Conservation (phyloP, 2,113 vertebrate species). For the Lonchura striata region DNA sequence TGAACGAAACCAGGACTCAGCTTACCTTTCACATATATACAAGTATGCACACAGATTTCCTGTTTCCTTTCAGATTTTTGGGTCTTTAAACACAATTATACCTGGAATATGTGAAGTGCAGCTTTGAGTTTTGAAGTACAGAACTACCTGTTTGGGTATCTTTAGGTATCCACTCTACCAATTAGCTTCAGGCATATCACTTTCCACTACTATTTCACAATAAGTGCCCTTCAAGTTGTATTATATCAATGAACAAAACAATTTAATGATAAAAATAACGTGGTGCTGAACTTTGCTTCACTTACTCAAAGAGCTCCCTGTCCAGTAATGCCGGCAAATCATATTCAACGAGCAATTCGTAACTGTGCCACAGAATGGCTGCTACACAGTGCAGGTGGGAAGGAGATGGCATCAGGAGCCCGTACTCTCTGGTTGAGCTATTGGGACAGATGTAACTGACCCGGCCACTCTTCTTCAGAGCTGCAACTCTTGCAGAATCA, state of each 20-base stretch:
- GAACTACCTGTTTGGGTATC: background rate
- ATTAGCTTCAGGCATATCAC: background rate
- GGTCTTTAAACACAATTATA: background rate
- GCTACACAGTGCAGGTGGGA: constrained; percentile 97
- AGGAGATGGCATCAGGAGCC: constrained; percentile 96
- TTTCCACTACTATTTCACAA: background rate
- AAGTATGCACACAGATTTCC: background rate
- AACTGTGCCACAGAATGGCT: constrained; percentile 96
- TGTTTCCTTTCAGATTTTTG: background rate
- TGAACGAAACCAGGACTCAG: background rate
- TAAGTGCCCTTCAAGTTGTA: background rate
- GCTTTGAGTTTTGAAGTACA: background rate
- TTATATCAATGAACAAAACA: background rate
- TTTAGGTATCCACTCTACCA: background rate
- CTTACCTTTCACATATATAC: background rate
- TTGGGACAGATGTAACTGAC: constrained; percentile 77
- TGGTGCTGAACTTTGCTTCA: background rate
- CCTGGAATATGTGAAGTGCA: background rate
- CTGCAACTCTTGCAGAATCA: constrained; percentile 91
- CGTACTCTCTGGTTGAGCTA: constrained; percentile 86
- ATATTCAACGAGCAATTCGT: constrained; percentile 93
- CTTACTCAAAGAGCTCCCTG: constrained; percentile 97
- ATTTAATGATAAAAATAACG: background rate
- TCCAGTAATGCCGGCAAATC: constrained; percentile 91
- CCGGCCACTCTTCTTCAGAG: constrained; percentile 84